Percentiles rank a stretch among this genome's conserved stretches.
Evolutionary conservation across 92 coral and sea anemone genomes (phyloP).

Genomic region (Phenganax stokvisi): DNA sequence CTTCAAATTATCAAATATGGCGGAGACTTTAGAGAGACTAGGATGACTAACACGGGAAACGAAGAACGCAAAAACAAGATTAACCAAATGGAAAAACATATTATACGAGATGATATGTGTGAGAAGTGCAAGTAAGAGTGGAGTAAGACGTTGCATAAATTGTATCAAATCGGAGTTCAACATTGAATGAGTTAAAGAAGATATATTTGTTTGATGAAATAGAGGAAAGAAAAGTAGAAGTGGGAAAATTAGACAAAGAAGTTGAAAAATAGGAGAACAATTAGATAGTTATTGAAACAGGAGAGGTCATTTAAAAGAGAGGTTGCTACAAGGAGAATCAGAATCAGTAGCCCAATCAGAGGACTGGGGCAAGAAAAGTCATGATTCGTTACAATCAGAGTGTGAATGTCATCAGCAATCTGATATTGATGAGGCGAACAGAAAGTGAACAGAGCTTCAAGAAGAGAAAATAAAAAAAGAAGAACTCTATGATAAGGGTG

Average conservation of each 20-base stretch:
- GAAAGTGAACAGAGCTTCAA: not conserved
- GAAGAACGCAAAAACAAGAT: conserved; percentile 7
- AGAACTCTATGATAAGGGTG: not conserved
- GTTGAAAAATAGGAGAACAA: not conserved
- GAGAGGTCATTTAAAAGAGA: not conserved
- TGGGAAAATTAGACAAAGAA: not conserved
- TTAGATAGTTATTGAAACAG: not conserved
- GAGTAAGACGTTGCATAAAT: not conserved
- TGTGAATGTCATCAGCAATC: not conserved
- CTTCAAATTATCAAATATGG: too few relatives aligned
- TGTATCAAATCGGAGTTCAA: not conserved
- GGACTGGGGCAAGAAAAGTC: not conserved
- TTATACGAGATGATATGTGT: not conserved
- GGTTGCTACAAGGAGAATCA: not conserved
- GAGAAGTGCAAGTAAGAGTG: not conserved
- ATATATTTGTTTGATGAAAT: not conserved
- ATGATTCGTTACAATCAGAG: not conserved
- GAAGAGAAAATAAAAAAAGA: not conserved
- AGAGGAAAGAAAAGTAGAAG: not conserved
- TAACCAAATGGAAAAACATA: not conserved
- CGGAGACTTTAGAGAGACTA: not conserved
- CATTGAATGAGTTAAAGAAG: not conserved
- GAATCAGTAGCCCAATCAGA: not conserved
- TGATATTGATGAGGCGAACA: not conserved
- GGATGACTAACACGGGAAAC: not conserved